Evolutionary conservation across 2,888 invertebrate species (phyloP).

Genomic region (Acanthacorydalis orientalis): DNA sequence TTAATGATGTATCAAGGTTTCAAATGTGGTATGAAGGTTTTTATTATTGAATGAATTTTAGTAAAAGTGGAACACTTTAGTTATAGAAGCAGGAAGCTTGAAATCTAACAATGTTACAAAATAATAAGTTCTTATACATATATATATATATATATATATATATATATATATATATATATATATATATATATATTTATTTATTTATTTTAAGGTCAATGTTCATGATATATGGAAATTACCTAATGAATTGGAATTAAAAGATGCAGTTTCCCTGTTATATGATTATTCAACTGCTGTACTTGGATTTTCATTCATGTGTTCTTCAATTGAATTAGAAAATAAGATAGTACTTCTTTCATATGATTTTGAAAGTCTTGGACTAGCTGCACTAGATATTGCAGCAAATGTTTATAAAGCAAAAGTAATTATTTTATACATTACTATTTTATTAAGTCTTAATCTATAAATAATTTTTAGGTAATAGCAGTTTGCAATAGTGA

Average conservation of each 20-base stretch:
- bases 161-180: neutral
- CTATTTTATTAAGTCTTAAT: neutral
- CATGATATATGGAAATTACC: slow-evolving; percentile 42
- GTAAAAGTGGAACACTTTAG: too few relatives aligned
- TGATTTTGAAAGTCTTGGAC: slow-evolving; percentile 41
- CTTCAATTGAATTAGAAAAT: slow-evolving; percentile 27
- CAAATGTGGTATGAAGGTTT: too few relatives aligned
- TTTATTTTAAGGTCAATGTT: slow-evolving; percentile 18
- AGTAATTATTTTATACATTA: slow-evolving; percentile 21
- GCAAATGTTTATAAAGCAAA: slow-evolving; percentile 47
- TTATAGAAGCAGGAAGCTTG: too few relatives aligned
- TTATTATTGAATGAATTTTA: too few relatives aligned
- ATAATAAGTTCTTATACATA: too few relatives aligned
- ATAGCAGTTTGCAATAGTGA: slow-evolving; percentile 50
- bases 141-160: slow-evolving; percentile 2
- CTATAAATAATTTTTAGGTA: slow-evolving; percentile 27
- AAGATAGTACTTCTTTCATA: slow-evolving; percentile 46
- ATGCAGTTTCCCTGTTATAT: slow-evolving; percentile 39
- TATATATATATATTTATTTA: slow-evolving; percentile 2
- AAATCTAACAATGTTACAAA: too few relatives aligned
- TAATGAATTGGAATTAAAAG: slow-evolving; percentile 30
- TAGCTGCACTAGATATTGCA: slow-evolving; percentile 52
- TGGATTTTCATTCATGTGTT: slow-evolving; percentile 33
- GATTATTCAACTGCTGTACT: slow-evolving; percentile 47
- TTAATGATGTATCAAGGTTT: too few relatives aligned